phyloP scores from a whole-genome alignment of 92 coral and sea anemone species.

The Parazoanthus atlanticus region DNA sequence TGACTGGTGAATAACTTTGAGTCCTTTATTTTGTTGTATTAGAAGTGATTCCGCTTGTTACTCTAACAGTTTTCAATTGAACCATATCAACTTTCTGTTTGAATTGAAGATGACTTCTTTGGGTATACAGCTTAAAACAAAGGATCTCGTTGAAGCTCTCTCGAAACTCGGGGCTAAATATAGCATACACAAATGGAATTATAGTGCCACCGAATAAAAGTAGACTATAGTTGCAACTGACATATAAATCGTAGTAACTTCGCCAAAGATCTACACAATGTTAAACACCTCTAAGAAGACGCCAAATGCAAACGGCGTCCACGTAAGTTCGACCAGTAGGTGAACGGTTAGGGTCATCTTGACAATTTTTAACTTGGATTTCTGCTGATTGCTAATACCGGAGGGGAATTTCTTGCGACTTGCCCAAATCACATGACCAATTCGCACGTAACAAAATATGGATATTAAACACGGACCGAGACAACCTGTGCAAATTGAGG shows the following conservation, averaged over 20 bases:
- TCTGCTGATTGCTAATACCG: not conserved
- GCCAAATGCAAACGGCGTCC: slow-evolving; percentile 5
- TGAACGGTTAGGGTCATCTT: not conserved
- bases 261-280: not conserved
- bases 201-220: slow-evolving; percentile 5
- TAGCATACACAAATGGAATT: slow-evolving; percentile 28
- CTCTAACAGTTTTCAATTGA: not conserved
- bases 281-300: not conserved
- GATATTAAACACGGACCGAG: not conserved
- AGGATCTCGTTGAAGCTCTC: not conserved
- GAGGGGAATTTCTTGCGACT: slow-evolving; percentile 10
- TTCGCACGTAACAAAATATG: slow-evolving; percentile 2
- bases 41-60: not conserved
- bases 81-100: not conserved
- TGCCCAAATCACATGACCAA: slow-evolving; percentile 22
- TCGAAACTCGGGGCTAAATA: slow-evolving; percentile 30
- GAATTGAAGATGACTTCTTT: not conserved
- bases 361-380: slow-evolving; percentile 12
- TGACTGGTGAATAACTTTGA: too few species aligned
- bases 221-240: not conserved
- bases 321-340: slow-evolving; percentile 3
- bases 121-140: not conserved
- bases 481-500: not conserved
- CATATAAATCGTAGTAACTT: not conserved
- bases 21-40: not conserved